A percentile compares a stretch with the other conserved stretches of the same genome.
phyloP scores from a whole-genome alignment of 2,888 invertebrate genomes.

The Leptinotarsa juncta region DNA sequence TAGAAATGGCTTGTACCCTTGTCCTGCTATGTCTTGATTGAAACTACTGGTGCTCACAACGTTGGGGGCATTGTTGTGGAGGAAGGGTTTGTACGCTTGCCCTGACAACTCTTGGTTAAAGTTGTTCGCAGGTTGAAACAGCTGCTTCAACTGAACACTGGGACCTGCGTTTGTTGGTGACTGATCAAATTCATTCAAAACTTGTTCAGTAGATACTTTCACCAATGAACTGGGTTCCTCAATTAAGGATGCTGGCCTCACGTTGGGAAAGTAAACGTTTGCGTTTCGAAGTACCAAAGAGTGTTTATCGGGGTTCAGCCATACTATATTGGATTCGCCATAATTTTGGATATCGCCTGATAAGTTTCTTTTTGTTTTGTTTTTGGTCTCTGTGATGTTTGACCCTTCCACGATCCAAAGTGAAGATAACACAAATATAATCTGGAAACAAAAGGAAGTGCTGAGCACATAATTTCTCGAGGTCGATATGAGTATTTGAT shows the following conservation, averaged over 20 bases:
- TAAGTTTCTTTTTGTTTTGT: slow-evolving; percentile 51
- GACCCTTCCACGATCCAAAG: slow-evolving; percentile 29
- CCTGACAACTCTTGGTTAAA: not conserved
- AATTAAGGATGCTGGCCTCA: slow-evolving; percentile 38
- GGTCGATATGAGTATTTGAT: no score
- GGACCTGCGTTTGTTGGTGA: slow-evolving; percentile 58
- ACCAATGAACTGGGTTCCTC: slow-evolving; percentile 31
- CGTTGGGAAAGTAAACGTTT: slow-evolving; percentile 29
- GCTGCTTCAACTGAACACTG: slow-evolving; percentile 54
- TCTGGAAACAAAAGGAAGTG: slow-evolving; percentile 25
- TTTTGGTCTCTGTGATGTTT: slow-evolving; percentile 23
- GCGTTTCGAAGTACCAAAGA: slow-evolving; percentile 36
- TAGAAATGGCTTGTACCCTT: not conserved
- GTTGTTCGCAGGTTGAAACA: slow-evolving; percentile 18
- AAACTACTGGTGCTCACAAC: not conserved
- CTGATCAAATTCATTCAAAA: slow-evolving; percentile 59
- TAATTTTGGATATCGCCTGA: slow-evolving; percentile 44
- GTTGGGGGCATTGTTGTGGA: not conserved
- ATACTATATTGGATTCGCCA: slow-evolving; percentile 48
- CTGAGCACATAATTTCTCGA: no score
- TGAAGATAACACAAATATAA: slow-evolving; percentile 31
- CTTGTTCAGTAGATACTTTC: slow-evolving; percentile 58
- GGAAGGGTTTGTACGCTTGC: not conserved
- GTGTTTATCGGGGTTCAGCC: slow-evolving; percentile 46
- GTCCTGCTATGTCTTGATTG: slow-evolving; percentile 1